Conservation (phyloP, 1,140 invertebrate species). For the Tribolium castaneum region DNA sequence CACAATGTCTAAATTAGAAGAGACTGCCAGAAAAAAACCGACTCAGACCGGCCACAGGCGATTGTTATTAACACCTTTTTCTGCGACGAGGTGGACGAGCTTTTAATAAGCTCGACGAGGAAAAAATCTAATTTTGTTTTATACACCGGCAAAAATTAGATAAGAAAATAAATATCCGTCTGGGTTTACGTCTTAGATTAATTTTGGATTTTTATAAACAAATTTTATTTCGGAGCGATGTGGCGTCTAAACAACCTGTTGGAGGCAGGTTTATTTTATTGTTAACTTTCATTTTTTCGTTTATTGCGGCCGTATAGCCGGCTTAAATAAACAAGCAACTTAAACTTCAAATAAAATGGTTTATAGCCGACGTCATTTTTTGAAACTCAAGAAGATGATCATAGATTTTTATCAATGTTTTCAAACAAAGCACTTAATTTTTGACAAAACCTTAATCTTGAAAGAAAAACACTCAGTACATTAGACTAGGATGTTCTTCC, state of each 20-base stretch:
- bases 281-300: background rate
- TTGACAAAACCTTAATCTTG: background rate
- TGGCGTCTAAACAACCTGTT: constrained; percentile 22
- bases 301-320: background rate
- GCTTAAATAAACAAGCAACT: background rate
- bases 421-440: background rate
- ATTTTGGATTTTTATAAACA: constrained; percentile 1
- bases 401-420: background rate
- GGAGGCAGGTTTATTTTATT: constrained; percentile 9
- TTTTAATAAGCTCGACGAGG: background rate
- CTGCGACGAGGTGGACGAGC: background rate
- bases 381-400: background rate
- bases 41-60: background rate
- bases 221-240: background rate
- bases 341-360: background rate
- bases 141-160: background rate
- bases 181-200: background rate
- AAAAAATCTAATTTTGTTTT: constrained; percentile 3
- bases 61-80: background rate
- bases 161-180: constrained; percentile 12
- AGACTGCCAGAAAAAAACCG: constrained; percentile 1
- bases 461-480: too few species aligned
- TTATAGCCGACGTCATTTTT: background rate
- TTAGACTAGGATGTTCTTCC: too few species aligned
- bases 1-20: constrained; percentile 35